Evolutionary conservation across 1,140 invertebrate species (phyloP).

Genomic region (Scylla paramamosain): DNA sequence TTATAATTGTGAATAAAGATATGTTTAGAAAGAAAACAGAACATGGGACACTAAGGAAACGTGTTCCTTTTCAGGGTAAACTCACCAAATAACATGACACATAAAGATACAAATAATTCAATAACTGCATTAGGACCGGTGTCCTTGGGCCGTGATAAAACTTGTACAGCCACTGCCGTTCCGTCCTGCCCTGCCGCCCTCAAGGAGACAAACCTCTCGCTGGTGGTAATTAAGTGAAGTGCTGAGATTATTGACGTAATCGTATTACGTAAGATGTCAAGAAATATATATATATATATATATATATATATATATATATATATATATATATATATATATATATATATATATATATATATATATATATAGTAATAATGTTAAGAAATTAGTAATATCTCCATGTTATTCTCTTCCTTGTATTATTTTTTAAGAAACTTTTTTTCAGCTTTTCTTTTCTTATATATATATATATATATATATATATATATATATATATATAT

Average conservation of each 20-base stretch:
- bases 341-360: slow-evolving; percentile 63
- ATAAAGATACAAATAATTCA: background rate
- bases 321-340: slow-evolving; percentile 58
- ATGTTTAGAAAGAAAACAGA: too few relatives aligned
- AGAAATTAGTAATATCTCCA: slow-evolving; percentile 28
- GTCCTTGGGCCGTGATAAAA: background rate
- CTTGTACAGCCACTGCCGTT: background rate
- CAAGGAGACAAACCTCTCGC: too few relatives aligned
- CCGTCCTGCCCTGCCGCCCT: too few relatives aligned
- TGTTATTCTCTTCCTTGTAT: background rate
- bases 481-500: slow-evolving; percentile 69
- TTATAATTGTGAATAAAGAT: too few relatives aligned
- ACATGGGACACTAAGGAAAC: too few relatives aligned
- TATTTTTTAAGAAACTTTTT: slow-evolving; percentile 29
- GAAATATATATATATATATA: too few relatives aligned
- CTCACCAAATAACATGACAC: too few relatives aligned
- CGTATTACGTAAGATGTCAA: background rate
- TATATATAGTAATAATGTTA: too few relatives aligned
- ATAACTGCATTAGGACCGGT: background rate
- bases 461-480: slow-evolving; percentile 66
- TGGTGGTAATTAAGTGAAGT: background rate
- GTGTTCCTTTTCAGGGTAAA: too few relatives aligned
- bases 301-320: slow-evolving; percentile 42
- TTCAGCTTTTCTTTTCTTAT: too few relatives aligned
- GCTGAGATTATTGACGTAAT: background rate